A percentile compares a stretch with the other conserved stretches of the same genome.
These are phyloP conservation scores for Adineta ricciae DNA, from an alignment of 2,888 invertebrate species.

Conservation along the genomic window DNA sequence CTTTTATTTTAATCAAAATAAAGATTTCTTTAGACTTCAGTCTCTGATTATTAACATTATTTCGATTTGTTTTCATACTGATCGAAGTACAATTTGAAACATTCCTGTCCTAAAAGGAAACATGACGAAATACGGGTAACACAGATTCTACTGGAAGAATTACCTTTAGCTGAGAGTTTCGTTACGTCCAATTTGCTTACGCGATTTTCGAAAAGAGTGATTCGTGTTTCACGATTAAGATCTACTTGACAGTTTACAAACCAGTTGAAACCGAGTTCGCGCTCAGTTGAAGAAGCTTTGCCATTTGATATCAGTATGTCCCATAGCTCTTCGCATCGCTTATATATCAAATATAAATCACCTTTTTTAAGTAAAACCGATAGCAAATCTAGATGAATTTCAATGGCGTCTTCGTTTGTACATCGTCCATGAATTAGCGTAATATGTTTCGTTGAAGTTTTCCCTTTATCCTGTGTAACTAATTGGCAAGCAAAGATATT, in stretches of 20 bases:
- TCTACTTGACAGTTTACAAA: conserved; percentile 50
- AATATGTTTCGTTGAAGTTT: conserved; percentile 39
- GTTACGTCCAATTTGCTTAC: conserved; percentile 49
- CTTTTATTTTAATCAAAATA: too few species aligned
- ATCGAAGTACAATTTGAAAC: too few species aligned
- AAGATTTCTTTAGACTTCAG: too few species aligned
- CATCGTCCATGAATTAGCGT: conserved; percentile 50
- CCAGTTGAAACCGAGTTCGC: conserved; percentile 52
- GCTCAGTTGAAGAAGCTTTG: conserved; percentile 50
- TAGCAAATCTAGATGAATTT: conserved; percentile 51
- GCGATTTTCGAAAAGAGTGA: conserved; percentile 51
- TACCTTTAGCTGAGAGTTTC: conserved; percentile 47
- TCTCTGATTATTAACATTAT: too few species aligned
- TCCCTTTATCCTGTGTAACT: conserved; percentile 11
- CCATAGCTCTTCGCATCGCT: conserved; percentile 52
- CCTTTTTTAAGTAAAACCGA: conserved; percentile 53
- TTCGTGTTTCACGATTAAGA: conserved; percentile 50
- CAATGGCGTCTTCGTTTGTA: conserved; percentile 49
- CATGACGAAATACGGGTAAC: too few species aligned
- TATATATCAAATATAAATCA: conserved; percentile 51
- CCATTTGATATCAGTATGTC: conserved; percentile 48
- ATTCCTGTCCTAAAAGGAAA: too few species aligned
- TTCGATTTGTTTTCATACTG: too few species aligned
- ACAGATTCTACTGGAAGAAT: too few species aligned
- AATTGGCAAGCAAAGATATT: neutral